These are phyloP conservation scores for Brachionus manjavacas DNA, from an alignment of 1,140 invertebrate species.

Conservation along the genomic window DNA sequence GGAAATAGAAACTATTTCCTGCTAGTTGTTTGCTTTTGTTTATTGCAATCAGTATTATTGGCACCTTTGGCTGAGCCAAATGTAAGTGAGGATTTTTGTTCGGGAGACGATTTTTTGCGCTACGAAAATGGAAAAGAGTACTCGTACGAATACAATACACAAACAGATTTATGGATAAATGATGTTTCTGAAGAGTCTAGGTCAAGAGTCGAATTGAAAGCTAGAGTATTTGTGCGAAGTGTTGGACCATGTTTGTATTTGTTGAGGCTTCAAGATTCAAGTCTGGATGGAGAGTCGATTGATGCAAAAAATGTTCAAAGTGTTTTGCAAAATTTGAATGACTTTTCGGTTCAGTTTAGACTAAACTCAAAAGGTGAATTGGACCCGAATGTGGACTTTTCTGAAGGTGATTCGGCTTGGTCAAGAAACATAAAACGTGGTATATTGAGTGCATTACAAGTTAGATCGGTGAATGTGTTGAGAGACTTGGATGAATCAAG, in stretches of 20 bases:
- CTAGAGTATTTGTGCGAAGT: constrained; percentile 18
- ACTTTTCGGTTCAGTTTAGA: constrained; percentile 25
- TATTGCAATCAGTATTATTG: not conserved
- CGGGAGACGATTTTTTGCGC: not conserved
- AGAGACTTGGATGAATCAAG: not conserved
- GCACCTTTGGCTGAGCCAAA: not conserved
- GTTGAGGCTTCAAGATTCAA: constrained; percentile 8
- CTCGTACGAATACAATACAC: constrained; percentile 9
- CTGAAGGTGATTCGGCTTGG: constrained; percentile 16
- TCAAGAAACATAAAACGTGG: constrained; percentile 39
- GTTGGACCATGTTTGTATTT: constrained; percentile 21
- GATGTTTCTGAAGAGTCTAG: constrained; percentile 37
- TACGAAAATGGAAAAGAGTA: constrained; percentile 35
- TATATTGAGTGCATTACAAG: constrained; percentile 37
- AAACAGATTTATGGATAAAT: constrained; percentile 34
- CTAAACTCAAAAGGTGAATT: constrained; percentile 27
- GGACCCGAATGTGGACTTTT: constrained; percentile 21
- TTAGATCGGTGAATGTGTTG: not conserved
- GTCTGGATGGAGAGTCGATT: constrained; percentile 7
- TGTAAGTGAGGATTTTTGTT: not conserved
- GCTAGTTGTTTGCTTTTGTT: not conserved
- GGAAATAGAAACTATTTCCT: constrained; percentile 39
- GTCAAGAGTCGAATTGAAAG: constrained; percentile 2
- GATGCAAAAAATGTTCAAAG: not conserved
- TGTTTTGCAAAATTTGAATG: constrained; percentile 15